phyloP scores from a whole-genome alignment of 2,888 invertebrate species.

The Melikaiella ostensackeni region DNA sequence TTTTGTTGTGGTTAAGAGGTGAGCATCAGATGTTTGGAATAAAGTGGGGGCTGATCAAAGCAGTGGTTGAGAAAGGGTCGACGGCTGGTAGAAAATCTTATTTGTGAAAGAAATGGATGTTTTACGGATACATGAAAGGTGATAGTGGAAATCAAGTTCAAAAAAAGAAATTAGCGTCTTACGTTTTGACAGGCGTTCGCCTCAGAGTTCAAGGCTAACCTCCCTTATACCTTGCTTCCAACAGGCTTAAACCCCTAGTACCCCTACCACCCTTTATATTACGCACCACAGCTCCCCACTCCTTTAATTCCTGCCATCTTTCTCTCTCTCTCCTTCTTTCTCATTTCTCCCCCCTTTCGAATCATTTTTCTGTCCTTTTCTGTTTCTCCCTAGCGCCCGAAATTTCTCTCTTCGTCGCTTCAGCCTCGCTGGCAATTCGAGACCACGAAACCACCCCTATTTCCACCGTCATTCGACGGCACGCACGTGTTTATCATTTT shows the following conservation, averaged over 20 bases:
- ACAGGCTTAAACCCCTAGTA: slow-evolving; percentile 49
- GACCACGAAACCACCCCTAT: slow-evolving; percentile 50
- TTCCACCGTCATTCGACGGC: slow-evolving; percentile 46
- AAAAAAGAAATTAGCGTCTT: slow-evolving; percentile 52
- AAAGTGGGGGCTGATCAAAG: slow-evolving; percentile 52
- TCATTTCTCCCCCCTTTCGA: slow-evolving; percentile 35
- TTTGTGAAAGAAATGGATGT: slow-evolving; percentile 49
- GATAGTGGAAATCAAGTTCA: slow-evolving; percentile 46
- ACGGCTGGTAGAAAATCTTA: slow-evolving; percentile 49
- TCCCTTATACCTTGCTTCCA: slow-evolving; percentile 49
- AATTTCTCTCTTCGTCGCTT: slow-evolving; percentile 13
- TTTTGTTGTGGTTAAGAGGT: slow-evolving; percentile 39
- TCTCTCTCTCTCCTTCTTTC: slow-evolving; percentile 43
- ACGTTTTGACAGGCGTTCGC: slow-evolving; percentile 63
- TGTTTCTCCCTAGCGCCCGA: not conserved
- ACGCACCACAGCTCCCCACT: slow-evolving; percentile 43
- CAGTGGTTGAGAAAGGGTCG: slow-evolving; percentile 50
- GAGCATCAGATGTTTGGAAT: slow-evolving; percentile 56
- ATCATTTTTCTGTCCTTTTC: slow-evolving; percentile 34
- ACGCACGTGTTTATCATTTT: slow-evolving; percentile 55
- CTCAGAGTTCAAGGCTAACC: slow-evolving; percentile 74
- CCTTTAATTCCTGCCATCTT: slow-evolving; percentile 39
- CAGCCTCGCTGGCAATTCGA: slow-evolving; percentile 21
- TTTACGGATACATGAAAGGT: slow-evolving; percentile 51
- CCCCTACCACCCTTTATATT: slow-evolving; percentile 44